Evolutionary conservation across 2,888 invertebrate species (phyloP).

Genomic region (Eupithecia subumbrata): DNA sequence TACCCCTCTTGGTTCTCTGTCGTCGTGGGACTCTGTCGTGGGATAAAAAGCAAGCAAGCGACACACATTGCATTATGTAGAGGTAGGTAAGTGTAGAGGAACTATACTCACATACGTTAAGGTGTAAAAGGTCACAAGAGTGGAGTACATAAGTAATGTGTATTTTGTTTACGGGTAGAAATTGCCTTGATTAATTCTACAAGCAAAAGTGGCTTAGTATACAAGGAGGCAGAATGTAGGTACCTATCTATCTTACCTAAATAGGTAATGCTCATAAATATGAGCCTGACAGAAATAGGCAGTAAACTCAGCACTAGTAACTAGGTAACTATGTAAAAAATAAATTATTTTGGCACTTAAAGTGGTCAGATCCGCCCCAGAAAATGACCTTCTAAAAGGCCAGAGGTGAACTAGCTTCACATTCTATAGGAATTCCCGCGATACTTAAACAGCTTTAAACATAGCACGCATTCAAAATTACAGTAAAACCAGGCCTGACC

Average conservation of each 20-base stretch:
- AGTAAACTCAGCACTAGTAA: neutral
- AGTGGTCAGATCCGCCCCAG: neutral
- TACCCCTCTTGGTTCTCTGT: neutral
- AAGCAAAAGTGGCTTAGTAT: no score
- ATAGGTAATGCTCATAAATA: no score
- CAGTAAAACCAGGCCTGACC: slow-evolving; percentile 43
- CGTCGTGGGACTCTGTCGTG: no score
- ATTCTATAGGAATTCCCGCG: slow-evolving; percentile 6
- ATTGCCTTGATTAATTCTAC: no score
- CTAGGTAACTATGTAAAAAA: neutral
- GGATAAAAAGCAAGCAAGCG: neutral
- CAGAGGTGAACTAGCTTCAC: neutral
- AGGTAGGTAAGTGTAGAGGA: no score
- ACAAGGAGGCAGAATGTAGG: no score
- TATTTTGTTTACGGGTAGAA: no score
- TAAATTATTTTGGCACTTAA: neutral
- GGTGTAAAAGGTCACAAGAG: no score
- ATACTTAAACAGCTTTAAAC: slow-evolving; percentile 30
- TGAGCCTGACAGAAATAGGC: neutral
- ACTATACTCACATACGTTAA: no score
- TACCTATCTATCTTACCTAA: no score
- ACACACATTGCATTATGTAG: neutral
- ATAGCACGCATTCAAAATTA: slow-evolving; percentile 39
- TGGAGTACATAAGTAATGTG: no score
- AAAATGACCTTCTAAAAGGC: neutral